These are phyloP conservation scores for Oscheius sp. DNA, from an alignment of 2,888 invertebrate species.

Conservation along the genomic window DNA sequence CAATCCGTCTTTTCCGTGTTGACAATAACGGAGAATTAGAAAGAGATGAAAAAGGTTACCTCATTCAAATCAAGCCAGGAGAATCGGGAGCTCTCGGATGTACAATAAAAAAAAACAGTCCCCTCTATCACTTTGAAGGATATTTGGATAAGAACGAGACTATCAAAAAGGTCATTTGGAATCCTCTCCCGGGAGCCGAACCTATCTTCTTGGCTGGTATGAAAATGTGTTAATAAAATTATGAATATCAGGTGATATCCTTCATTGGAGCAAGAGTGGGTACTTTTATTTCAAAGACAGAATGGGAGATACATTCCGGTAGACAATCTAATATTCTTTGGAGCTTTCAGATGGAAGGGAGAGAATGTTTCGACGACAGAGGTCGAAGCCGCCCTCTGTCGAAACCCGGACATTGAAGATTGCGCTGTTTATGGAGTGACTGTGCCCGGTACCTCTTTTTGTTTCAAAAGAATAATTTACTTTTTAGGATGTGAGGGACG, in stretches of 20 bases:
- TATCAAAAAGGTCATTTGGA: conserved; percentile 84
- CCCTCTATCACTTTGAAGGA: conserved; percentile 88
- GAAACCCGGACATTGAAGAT: conserved; percentile 83
- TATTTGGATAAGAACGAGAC: conserved; percentile 87
- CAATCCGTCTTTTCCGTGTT: conserved; percentile 73
- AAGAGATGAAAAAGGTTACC: conserved; percentile 83
- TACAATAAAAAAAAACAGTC: conserved; percentile 88
- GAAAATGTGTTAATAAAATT: background rate
- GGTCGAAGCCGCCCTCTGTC: conserved; percentile 85
- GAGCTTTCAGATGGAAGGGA: conserved; percentile 80
- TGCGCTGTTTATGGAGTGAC: conserved; percentile 92
- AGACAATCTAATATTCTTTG: background rate
- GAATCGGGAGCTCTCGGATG: conserved; percentile 96
- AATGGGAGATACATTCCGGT: conserved; percentile 27
- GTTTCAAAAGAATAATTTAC: too few species aligned
- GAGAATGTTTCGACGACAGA: conserved; percentile 98
- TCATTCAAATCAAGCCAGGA: conserved; percentile 83
- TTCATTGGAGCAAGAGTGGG: conserved; percentile 17
- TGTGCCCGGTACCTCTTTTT: conserved; percentile 78
- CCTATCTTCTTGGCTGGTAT: background rate
- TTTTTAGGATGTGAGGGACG: conserved; percentile 77
- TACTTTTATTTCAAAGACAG: conserved; percentile 28
- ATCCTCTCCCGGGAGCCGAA: conserved; percentile 79
- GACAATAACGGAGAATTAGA: conserved; percentile 89
- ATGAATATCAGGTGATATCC: conserved; percentile 10